Evolutionary conservation across 2,888 invertebrate genomes (phyloP).

Genomic region (Bimastos eiseni): DNA sequence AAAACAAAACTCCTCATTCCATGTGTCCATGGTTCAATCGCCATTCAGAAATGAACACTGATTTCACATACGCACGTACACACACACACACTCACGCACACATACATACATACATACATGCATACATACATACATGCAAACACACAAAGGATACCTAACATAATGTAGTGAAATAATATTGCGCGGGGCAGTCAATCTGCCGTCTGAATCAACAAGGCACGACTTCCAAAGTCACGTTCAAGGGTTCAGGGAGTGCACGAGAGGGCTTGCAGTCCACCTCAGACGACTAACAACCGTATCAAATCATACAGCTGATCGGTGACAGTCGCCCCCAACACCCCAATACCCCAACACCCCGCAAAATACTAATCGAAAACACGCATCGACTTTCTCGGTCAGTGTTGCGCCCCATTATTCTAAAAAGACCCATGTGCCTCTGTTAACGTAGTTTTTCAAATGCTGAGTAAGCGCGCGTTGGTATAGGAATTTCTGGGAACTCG

Average conservation of each 20-base stretch:
- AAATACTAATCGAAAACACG: slow-evolving; percentile 3
- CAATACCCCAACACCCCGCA: neutral
- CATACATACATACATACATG: too few species aligned
- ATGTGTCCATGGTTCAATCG: neutral
- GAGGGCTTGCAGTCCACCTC: neutral
- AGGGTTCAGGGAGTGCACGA: neutral
- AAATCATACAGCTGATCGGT: neutral
- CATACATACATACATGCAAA: too few species aligned
- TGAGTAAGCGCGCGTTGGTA: too few species aligned
- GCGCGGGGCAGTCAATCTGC: neutral
- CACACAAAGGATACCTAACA: too few species aligned
- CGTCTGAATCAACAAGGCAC: neutral
- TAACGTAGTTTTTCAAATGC: too few species aligned
- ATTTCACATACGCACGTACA: neutral
- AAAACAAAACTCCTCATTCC: too few species aligned
- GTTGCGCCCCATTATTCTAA: neutral
- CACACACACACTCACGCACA: too few species aligned
- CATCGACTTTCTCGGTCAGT: neutral
- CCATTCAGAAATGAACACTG: neutral
- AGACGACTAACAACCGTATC: neutral
- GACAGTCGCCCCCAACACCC: neutral
- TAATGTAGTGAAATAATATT: neutral
- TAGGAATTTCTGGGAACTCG: too few species aligned
- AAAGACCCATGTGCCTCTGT: too few species aligned
- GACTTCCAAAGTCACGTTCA: neutral